A percentile compares a stretch with the other conserved stretches of the same genome.
Evolutionary conservation across 1,140 invertebrate species (phyloP).

Genomic region (Trachelipus rathkii): DNA sequence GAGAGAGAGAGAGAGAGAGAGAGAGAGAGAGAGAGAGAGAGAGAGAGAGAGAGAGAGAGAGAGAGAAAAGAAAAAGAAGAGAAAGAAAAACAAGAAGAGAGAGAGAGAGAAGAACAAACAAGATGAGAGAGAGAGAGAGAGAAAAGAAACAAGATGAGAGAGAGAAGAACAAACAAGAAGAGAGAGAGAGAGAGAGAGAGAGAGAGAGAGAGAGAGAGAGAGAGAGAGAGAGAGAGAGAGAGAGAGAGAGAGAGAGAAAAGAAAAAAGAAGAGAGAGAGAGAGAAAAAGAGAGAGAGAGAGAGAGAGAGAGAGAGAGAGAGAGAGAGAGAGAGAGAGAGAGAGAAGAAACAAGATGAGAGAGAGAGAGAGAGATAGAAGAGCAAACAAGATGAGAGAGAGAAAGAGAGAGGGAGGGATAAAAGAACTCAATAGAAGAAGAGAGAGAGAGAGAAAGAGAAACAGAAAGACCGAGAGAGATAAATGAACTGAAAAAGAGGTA

Average conservation of each 20-base stretch:
- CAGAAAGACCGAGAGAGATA: no score
- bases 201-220: conserved; percentile 4
- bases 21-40: background rate
- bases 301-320: background rate
- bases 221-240: conserved; percentile 11
- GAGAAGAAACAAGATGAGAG: background rate
- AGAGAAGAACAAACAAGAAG: background rate
- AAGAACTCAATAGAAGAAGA: no score
- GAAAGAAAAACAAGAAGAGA: no score
- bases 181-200: background rate
- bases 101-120: background rate
- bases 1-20: background rate
- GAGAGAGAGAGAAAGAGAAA: no score
- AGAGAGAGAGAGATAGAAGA: conserved; percentile 4
- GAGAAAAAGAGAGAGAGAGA: background rate
- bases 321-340: conserved; percentile 1
- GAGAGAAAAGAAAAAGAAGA: background rate
- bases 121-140: conserved; percentile 2
- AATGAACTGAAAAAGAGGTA: no score
- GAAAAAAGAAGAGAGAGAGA: background rate
- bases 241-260: background rate
- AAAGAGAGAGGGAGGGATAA: background rate
- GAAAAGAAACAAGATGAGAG: background rate
- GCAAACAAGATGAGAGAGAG: background rate
- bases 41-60: background rate